phyloP scores from a whole-genome alignment of 2,888 invertebrate species.

The Disparrhopalites patrizii region DNA sequence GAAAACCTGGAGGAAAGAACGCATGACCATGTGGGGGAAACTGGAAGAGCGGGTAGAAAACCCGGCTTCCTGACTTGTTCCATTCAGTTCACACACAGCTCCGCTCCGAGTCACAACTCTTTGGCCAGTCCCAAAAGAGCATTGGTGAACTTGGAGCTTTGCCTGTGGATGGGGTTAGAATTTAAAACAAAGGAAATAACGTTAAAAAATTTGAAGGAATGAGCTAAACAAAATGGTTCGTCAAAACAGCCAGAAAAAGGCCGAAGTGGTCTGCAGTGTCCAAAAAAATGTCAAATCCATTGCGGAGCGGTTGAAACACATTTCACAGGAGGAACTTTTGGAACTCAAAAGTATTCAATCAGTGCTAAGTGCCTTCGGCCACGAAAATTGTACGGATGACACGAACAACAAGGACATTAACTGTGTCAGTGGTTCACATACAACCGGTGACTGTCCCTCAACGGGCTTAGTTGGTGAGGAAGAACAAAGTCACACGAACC shows the following conservation, averaged over 20 bases:
- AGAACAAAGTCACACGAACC: background rate
- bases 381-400: constrained; percentile 10
- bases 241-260: constrained; percentile 11
- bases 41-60: constrained; percentile 22
- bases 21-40: constrained; percentile 10
- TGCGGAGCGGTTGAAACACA: constrained; percentile 38
- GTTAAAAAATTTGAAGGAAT: background rate
- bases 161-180: background rate
- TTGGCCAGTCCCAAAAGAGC: background rate
- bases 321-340: constrained; percentile 33
- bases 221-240: constrained; percentile 8
- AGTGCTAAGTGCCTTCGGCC: constrained; percentile 42
- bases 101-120: constrained; percentile 1
- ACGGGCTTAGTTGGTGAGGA: background rate
- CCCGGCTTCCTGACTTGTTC: constrained; percentile 3
- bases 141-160: background rate
- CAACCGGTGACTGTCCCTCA: background rate
- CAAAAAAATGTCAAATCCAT: constrained; percentile 33
- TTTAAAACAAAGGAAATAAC: background rate
- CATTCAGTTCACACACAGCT: constrained; percentile 10
- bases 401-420: background rate
- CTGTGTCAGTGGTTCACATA: background rate
- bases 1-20: background rate
- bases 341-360: constrained; percentile 39
- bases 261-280: constrained; percentile 4